Base-by-base conservation (phyloP, 2,797 vertebrate genomes). In the Parambassis ranga region DNA sequence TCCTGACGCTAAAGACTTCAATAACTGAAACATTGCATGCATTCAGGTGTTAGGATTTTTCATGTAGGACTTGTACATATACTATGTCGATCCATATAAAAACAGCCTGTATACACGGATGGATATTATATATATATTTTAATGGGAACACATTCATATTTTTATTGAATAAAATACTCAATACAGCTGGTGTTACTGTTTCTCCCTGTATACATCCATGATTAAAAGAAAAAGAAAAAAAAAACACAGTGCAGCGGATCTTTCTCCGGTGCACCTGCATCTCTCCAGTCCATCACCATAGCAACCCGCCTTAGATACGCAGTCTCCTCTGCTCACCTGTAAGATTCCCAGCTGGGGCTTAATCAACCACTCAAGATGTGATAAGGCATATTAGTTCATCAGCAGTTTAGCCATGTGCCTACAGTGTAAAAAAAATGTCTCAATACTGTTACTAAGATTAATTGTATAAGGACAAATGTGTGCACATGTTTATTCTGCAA, bases 371-470 rank as follows among this genome's bases (percentile, higher is more conserved):
- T 88, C 68, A 33, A n/a, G 59, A 82, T 79, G 71, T 75, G 83
- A 86, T 91, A 91, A 92, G 90, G 91, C 91, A 91, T 87, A 82
- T 88, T 85, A 89, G 84, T 87, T 89, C 74, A 86, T 88, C 82
- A 85, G 83, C 79, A 87, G 83, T 88, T 83, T 51, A 86, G 79
- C 80, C 75, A 80, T 82, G 76, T 86, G 83, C 70, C 81, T 77
- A 62, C 41, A 49, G 62, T 75, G 59, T 88, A 66, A 77, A 79
- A 87, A 83, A 79, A 87, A 83, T 33, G 48, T 78, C 57, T 77
- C 38, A 87, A 71, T 75, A 77, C 63, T 77, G 68, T 83, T 82
- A 89, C 83, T 83, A 89, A 87, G 82, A 83, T 83, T 86, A 55
- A 61, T 63, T 23, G 38, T 74, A 56, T 65, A 47, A 71, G 60